These are phyloP conservation scores for pig (Sus scrofa) DNA, from an alignment of 2,113 vertebrate species.

Conservation along the genomic window T2T-Sscrofa CM000826.6:83452001-83452500, in stretches of 20 bases:
- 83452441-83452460: background rate
- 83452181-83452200: conserved; percentile 32
- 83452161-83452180: conserved; percentile 2
- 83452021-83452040: too few relatives aligned
- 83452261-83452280: background rate
- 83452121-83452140: too few relatives aligned
- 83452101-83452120: too few relatives aligned
- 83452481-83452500: background rate
- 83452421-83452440: conserved; percentile 32
- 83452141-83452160: background rate
- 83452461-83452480: background rate
- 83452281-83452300: conserved; percentile 22
- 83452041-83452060: too few relatives aligned
- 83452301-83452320: background rate
- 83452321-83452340: conserved; percentile 2
- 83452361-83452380: background rate
- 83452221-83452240: conserved; percentile 1
- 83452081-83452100: too few relatives aligned
- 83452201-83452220: conserved; percentile 30
- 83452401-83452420: conserved; percentile 4
- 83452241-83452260: conserved; percentile 53
- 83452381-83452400: conserved; percentile 25
- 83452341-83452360: conserved; percentile 20
- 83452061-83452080: too few relatives aligned
- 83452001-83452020: too few relatives aligned